Conservation (phyloP, 2,888 invertebrate species). For the Zele albiditarsus region DNA sequence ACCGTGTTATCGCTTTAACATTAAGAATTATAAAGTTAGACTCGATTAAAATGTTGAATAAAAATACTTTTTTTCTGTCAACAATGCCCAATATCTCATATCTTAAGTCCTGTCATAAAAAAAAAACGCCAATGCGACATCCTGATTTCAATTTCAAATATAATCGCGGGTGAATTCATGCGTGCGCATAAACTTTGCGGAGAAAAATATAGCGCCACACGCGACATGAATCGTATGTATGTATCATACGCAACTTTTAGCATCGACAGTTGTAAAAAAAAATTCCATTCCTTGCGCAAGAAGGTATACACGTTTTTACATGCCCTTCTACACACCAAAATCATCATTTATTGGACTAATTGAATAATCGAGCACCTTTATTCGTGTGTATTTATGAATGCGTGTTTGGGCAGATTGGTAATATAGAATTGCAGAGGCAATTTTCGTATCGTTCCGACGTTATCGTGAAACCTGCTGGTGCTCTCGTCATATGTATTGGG, state of each 20-base stretch:
- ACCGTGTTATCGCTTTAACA: slow-evolving; percentile 72
- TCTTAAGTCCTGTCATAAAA: slow-evolving; percentile 34
- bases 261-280: background rate
- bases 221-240: background rate
- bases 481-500: too few species aligned
- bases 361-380: background rate
- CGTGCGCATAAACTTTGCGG: background rate
- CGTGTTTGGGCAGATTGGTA: background rate
- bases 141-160: background rate
- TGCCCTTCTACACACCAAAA: too few species aligned
- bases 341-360: too few species aligned
- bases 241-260: background rate
- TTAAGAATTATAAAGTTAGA: slow-evolving; percentile 68
- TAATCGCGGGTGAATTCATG: background rate
- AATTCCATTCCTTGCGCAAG: background rate
- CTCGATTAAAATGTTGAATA: slow-evolving; percentile 57
- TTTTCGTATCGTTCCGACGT: background rate
- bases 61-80: slow-evolving; percentile 39
- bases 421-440: background rate
- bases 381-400: background rate
- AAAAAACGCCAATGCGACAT: background rate
- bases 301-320: background rate
- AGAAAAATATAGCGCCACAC: background rate
- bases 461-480: background rate
- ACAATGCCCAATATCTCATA: slow-evolving; percentile 43